phyloP scores from a whole-genome alignment of 1,140 invertebrate genomes.

The Dendrolimus punctatus region DNA sequence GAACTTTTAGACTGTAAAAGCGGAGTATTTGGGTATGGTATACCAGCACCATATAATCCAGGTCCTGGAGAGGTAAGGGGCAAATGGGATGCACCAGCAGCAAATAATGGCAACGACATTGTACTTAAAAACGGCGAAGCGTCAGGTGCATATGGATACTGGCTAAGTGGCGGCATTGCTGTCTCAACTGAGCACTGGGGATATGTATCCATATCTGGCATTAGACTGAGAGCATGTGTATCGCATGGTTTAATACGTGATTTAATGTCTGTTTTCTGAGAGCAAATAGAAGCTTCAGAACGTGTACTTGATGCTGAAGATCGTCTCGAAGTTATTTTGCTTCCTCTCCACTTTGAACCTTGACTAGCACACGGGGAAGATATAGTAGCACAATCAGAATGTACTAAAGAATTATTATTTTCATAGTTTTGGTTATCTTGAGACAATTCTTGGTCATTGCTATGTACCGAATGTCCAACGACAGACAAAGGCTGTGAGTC shows the following conservation, averaged over 20 bases:
- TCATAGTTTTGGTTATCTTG: constrained; percentile 60
- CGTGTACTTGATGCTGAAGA: constrained; percentile 80
- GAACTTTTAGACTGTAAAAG: constrained; percentile 50
- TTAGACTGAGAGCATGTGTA: constrained; percentile 42
- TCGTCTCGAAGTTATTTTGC: constrained; percentile 78
- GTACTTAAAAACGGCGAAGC: constrained; percentile 73
- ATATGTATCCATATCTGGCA: constrained; percentile 59
- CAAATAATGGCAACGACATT: constrained; percentile 75
- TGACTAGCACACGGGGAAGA: constrained; percentile 79
- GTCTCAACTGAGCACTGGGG: constrained; percentile 61
- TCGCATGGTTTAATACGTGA: constrained; percentile 39
- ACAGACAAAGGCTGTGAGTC: constrained; percentile 59
- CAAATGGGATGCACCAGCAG: constrained; percentile 69
- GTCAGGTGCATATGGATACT: constrained; percentile 70
- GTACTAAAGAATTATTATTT: constrained; percentile 64
- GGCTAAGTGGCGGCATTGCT: constrained; percentile 48
- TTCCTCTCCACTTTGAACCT: constrained; percentile 79
- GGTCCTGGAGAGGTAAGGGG: constrained; percentile 76
- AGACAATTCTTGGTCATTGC: constrained; percentile 45
- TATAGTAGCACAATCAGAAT: constrained; percentile 74
- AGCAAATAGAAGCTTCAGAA: constrained; percentile 74
- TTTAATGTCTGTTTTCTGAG: constrained; percentile 59
- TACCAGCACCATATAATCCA: constrained; percentile 74
- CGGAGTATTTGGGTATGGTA: constrained; percentile 71
- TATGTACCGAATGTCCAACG: constrained; percentile 45